Percentiles rank a stretch among this genome's conserved stretches.
phyloP scores from a whole-genome alignment of 2,888 invertebrate genomes.

The Leptopterna dolabrata region DNA sequence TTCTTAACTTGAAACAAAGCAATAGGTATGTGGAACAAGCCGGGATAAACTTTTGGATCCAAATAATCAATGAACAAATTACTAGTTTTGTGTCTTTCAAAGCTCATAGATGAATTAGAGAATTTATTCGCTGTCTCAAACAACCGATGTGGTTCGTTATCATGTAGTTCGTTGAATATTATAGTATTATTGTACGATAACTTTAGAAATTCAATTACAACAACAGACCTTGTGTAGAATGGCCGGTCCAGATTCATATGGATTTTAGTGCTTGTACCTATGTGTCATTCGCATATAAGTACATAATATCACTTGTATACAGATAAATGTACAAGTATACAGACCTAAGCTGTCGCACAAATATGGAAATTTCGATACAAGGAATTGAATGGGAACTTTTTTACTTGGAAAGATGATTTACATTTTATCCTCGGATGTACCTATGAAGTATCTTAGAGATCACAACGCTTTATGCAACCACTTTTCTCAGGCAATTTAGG shows the following conservation, averaged over 20 bases:
- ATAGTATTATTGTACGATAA: no score
- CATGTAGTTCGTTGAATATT: no score
- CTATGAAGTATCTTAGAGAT: not conserved
- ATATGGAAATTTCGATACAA: not conserved
- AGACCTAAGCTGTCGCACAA: not conserved
- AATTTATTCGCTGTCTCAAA: no score
- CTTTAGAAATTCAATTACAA: no score
- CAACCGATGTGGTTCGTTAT: no score
- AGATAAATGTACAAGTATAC: no score
- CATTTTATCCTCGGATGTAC: not conserved
- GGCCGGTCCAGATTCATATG: no score
- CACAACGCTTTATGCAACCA: not conserved
- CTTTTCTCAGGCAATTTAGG: not conserved
- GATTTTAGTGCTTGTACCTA: no score
- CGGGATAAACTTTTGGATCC: not conserved
- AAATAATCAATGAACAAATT: not conserved
- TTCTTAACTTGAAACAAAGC: not conserved
- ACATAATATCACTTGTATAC: no score
- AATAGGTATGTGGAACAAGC: conserved; percentile 6
- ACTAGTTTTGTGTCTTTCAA: not conserved
- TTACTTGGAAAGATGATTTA: not conserved
- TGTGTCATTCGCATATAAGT: no score
- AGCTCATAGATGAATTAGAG: not conserved
- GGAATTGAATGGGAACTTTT: not conserved
- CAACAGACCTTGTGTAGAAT: no score